Base-by-base conservation (phyloP, 35 echinoderm and acorn worm genomes). In the Apostichopus japonicus region DNA sequence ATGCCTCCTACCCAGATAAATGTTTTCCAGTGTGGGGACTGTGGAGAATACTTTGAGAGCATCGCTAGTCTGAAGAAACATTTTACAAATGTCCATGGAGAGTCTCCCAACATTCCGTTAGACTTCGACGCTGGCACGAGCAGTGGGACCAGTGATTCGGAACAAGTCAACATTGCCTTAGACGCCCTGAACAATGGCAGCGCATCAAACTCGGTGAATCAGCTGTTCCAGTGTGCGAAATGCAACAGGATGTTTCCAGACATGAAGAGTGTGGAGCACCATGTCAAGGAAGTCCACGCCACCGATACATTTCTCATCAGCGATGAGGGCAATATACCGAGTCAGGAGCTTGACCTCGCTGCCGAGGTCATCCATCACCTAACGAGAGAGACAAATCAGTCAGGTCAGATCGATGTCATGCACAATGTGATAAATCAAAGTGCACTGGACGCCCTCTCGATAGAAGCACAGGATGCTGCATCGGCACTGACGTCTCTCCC, bases 21-120 rank as follows among this genome's bases (percentile, higher is more conserved):
- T 56, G 77, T 91, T 79, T 91, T 55, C 73, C 90, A 91, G 51
- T 91, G 90, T 58, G 90, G 90, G 33, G 90, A 91, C 53, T 91
- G 90, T 79, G 90, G 90, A 4, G 90, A 91, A 33, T 79, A 78
- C 53, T 91, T 77, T 51, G 77, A 91, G 2, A 91, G 21, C 61
- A 77, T 91, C 4, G 6, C 16, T 24, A 91, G 54, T 58, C 90
- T 91, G 1, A 77, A 91, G n/a, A 79, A 91, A 2, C 90, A 91
- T 33, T 91, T 91, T 53, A 91, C 54, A 5, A 56, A 78, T 13
- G 77, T 79, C 54, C 90, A 91, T 24, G 71, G 72, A 1, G 90
- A 89, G 21, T 89, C 86, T 24, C 86, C 86, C 44, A 89, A 89
- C 86, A 89, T 89, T 53, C 86, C 86, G 0, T 19, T 89, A 19